A percentile compares a stretch with the other conserved stretches of the same genome.
phyloP scores from a whole-genome alignment of 2,888 invertebrate species.

The Drosophila subquinaria region DNA sequence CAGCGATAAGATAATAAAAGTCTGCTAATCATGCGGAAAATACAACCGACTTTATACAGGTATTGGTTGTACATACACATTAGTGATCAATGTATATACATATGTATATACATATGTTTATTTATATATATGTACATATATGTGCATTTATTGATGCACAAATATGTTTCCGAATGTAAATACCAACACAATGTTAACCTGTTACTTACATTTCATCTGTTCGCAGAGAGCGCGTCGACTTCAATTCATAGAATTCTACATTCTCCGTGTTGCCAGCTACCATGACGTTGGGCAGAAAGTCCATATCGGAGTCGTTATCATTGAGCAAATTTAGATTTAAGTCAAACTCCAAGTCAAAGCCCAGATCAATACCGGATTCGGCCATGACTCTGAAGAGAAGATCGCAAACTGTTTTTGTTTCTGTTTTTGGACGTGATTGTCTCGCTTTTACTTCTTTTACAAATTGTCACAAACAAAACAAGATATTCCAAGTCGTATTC shows the following conservation, averaged over 20 bases:
- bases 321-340: conserved; percentile 73
- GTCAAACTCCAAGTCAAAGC: conserved; percentile 87
- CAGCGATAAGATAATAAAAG: conserved; percentile 65
- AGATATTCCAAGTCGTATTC: neutral
- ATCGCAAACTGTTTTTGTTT: conserved; percentile 1
- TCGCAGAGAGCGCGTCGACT: conserved; percentile 87
- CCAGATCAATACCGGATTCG: conserved; percentile 89
- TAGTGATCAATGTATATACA: neutral
- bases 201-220: conserved; percentile 87
- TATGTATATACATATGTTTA: neutral
- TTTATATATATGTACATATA: neutral
- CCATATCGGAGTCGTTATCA: conserved; percentile 73
- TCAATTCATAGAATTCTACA: conserved; percentile 88
- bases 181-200: neutral
- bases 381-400: conserved; percentile 69
- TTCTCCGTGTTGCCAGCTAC: conserved; percentile 77
- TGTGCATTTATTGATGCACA: neutral
- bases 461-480: neutral
- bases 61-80: neutral
- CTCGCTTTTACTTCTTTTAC: neutral
- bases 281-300: conserved; percentile 74
- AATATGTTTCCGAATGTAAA: neutral
- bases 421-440: neutral
- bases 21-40: conserved; percentile 64
- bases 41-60: conserved; percentile 29